These are phyloP conservation scores for Dinocampus coccinellae DNA, from an alignment of 2,888 invertebrate species.

Conservation along the genomic window DNA sequence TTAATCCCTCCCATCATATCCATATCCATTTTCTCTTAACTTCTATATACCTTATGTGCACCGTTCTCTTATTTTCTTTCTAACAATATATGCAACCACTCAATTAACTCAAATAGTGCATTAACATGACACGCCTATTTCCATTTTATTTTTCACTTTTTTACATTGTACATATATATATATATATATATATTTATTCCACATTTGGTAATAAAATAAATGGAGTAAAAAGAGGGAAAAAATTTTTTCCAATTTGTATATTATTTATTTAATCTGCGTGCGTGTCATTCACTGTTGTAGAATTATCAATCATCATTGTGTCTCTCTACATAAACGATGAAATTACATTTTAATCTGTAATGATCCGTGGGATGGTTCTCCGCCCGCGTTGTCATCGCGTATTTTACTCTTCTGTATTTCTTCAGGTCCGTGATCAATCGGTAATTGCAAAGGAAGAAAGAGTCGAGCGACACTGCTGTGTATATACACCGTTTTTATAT, in stretches of 20 bases:
- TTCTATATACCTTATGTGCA: not conserved
- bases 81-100: slow-evolving; percentile 13
- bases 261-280: not conserved
- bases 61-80: not conserved
- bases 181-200: not conserved
- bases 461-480: slow-evolving; percentile 49
- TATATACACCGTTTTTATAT: slow-evolving; percentile 12
- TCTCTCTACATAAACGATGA: slow-evolving; percentile 44
- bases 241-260: not conserved
- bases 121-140: slow-evolving; percentile 6
- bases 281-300: not conserved
- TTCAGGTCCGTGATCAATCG: slow-evolving; percentile 57
- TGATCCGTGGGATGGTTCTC: slow-evolving; percentile 55
- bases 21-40: not conserved
- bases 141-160: slow-evolving; percentile 4
- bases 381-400: slow-evolving; percentile 48
- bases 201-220: not conserved
- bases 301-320: slow-evolving; percentile 4
- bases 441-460: slow-evolving; percentile 59
- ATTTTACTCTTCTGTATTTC: slow-evolving; percentile 45
- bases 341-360: slow-evolving; percentile 54
- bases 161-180: not conserved
- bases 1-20: slow-evolving; percentile 32
- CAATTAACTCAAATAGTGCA: slow-evolving; percentile 8
- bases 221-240: not conserved